Conservation (phyloP, 2,797 vertebrate genomes). For the Ispidina picta region DNA sequence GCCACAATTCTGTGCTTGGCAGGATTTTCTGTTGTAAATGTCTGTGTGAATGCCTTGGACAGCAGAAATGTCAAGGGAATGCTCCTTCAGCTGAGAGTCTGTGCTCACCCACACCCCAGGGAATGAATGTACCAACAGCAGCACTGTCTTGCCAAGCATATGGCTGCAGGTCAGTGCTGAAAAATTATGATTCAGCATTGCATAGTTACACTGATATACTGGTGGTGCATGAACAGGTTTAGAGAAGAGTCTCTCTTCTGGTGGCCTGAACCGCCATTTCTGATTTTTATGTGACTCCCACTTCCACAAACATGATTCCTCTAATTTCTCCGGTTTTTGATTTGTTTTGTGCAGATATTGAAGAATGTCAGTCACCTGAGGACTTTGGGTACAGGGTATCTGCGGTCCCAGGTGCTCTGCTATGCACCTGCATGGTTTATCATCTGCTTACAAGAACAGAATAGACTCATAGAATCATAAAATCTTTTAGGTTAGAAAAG, state of each 20-base stretch:
- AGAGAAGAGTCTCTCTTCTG: neutral
- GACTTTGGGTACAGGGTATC: neutral
- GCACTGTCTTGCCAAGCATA: neutral
- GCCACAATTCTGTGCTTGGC: neutral
- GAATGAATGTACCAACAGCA: neutral
- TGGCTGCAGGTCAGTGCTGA: neutral
- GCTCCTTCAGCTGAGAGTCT: neutral
- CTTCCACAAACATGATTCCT: neutral
- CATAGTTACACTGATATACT: neutral
- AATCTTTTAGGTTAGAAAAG: neutral
- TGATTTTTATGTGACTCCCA: neutral
- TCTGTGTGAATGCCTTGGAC: neutral
- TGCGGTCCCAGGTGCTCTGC: neutral
- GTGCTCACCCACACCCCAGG: neutral
- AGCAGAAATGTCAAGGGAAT: neutral
- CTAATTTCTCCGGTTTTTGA: neutral
- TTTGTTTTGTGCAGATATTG: neutral
- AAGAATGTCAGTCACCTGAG: neutral
- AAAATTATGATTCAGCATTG: neutral
- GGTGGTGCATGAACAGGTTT: neutral
- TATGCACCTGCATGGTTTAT: fast-evolving
- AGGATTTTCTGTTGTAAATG: neutral
- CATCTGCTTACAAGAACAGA: neutral
- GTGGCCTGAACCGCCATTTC: neutral
- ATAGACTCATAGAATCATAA: neutral